phyloP scores from a whole-genome alignment of 2,113 vertebrate species.

The Thamnophis sirtalis region DNA sequence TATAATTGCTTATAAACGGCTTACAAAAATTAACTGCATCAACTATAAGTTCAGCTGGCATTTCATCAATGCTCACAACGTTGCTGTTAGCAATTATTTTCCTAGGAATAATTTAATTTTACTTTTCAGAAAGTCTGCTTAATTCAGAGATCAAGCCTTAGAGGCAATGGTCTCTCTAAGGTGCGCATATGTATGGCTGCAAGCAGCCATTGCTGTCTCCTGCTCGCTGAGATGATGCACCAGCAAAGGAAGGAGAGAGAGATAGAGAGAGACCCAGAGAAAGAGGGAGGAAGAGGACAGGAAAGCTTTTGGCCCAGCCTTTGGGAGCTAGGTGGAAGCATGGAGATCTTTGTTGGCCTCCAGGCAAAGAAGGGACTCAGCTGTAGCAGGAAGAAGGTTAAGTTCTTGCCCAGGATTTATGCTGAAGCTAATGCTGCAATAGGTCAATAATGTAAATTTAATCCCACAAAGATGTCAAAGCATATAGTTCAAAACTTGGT shows the following conservation, averaged over 20 bases:
- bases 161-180: background rate
- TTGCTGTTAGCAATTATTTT: background rate
- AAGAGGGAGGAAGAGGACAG: background rate
- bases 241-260: background rate
- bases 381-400: background rate
- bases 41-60: background rate
- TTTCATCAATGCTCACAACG: background rate
- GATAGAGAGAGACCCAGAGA: background rate
- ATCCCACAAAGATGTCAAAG: background rate
- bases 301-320: background rate
- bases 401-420: background rate
- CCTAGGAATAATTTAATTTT: background rate
- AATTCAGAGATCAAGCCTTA: background rate
- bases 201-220: background rate
- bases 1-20: background rate
- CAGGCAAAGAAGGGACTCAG: background rate
- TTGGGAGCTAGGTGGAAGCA: background rate
- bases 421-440: background rate
- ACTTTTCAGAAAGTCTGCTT: background rate
- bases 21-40: background rate
- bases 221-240: background rate
- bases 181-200: background rate
- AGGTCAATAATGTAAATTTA: background rate
- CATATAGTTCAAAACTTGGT: background rate
- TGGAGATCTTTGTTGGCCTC: background rate